phyloP scores from a whole-genome alignment of 2,797 vertebrate genomes.

The Limnodromus scolopaceus region DNA sequence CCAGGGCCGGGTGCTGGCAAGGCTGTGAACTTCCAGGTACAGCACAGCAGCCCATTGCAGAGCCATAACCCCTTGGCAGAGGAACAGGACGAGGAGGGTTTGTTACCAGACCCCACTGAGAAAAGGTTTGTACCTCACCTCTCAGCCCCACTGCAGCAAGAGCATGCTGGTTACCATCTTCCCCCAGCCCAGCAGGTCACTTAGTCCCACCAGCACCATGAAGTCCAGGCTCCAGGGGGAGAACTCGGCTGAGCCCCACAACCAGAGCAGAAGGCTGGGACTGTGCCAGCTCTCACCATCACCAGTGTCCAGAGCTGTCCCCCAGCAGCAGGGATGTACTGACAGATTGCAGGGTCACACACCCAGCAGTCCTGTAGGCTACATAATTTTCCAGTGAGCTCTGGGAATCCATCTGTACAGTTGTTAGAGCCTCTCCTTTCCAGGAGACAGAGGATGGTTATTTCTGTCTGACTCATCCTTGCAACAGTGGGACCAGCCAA shows the following conservation, averaged over 20 bases:
- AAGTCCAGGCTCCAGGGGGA: background rate
- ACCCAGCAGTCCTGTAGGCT: background rate
- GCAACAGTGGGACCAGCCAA: background rate
- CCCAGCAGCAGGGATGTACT: background rate
- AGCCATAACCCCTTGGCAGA: background rate
- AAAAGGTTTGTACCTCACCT: slow-evolving; percentile 37
- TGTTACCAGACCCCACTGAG: slow-evolving; percentile 40
- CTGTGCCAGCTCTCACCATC: background rate
- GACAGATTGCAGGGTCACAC: background rate
- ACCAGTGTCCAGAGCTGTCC: background rate
- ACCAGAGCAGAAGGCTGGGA: background rate
- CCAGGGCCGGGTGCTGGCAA: background rate
- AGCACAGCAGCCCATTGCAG: slow-evolving; percentile 9
- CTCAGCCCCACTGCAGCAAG: background rate
- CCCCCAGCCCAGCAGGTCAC: background rate
- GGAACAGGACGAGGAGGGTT: slow-evolving; percentile 42
- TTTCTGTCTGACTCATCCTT: background rate
- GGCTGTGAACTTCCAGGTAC: slow-evolving; percentile 13
- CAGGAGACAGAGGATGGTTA: background rate
- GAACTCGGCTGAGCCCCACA: background rate
- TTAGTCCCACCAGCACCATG: background rate
- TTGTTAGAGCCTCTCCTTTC: background rate
- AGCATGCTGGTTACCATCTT: rapidly evolving
- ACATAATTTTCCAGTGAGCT: background rate
- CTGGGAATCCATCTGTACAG: background rate